phyloP scores from a whole-genome alignment of 2,888 invertebrate species.

The Sipha maydis region DNA sequence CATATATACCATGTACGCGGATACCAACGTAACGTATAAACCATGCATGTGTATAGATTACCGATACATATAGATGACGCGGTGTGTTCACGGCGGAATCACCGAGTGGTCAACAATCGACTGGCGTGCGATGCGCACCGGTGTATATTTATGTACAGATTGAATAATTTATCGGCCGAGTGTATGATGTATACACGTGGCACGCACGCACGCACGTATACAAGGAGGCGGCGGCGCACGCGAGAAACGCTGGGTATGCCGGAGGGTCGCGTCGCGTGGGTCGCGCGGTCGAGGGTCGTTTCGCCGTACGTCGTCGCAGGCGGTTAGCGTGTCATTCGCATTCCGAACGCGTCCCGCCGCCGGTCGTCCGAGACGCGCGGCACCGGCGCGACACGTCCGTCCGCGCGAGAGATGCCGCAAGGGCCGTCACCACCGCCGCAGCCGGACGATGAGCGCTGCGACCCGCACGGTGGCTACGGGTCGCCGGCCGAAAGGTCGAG shows the following conservation, averaged over 20 bases:
- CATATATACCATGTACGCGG: background rate
- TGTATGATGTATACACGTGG: too few species aligned
- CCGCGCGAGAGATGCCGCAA: background rate
- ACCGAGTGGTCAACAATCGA: background rate
- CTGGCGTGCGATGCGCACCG: too few species aligned
- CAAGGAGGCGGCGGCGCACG: background rate
- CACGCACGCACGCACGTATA: too few species aligned
- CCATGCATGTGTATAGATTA: too few species aligned
- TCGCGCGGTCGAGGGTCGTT: background rate
- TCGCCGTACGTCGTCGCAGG: background rate
- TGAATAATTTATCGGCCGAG: too few species aligned
- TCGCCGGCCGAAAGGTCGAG: too few species aligned
- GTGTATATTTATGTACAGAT: too few species aligned
- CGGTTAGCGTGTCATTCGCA: background rate
- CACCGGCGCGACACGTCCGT: background rate
- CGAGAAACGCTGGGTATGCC: background rate
- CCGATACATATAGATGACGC: too few species aligned
- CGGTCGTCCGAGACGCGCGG: background rate
- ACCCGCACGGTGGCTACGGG: too few species aligned
- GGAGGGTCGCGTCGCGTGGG: background rate
- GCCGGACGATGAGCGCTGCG: background rate
- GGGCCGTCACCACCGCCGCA: background rate
- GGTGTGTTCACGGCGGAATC: background rate
- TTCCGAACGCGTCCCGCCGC: background rate
- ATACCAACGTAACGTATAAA: too few species aligned